Conservation (phyloP, 2,888 invertebrate species). For the Scaptomyza flava region DNA sequence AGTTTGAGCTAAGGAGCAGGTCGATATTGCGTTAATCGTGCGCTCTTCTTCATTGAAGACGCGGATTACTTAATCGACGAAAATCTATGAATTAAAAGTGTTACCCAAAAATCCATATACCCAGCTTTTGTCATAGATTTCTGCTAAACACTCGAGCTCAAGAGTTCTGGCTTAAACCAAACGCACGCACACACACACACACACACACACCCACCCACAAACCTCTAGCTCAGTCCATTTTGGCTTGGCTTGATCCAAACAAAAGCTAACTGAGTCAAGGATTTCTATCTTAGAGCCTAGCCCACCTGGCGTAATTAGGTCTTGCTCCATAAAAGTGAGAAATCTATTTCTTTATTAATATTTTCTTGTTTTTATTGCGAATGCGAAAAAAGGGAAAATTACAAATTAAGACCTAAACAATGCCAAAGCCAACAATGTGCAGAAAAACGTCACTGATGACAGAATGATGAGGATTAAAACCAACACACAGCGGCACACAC, state of each 20-base stretch:
- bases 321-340: conserved; percentile 57
- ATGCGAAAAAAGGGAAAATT: conserved; percentile 55
- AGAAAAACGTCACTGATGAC: conserved; percentile 82
- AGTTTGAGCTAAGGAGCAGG: conserved; percentile 6
- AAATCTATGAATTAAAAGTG: conserved; percentile 75
- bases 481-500: conserved; percentile 49
- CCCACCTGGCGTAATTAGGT: conserved; percentile 16
- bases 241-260: conserved; percentile 15
- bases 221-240: conserved; percentile 28
- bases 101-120: conserved; percentile 56
- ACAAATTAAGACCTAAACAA: conserved; percentile 75
- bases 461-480: conserved; percentile 84
- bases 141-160: conserved; percentile 55
- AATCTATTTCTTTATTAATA: conserved; percentile 11
- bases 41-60: conserved; percentile 66
- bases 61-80: conserved; percentile 73
- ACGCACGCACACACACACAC: conserved; percentile 33
- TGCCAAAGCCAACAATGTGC: conserved; percentile 69
- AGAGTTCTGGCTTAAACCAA: conserved; percentile 52
- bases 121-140: conserved; percentile 42
- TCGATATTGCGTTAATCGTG: conserved; percentile 67
- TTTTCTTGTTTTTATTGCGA: conserved; percentile 44
- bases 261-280: conserved; percentile 11
- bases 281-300: conserved; percentile 12
- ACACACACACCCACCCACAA: conserved; percentile 22